These are phyloP conservation scores for Leptoteleia sp. DNA, from an alignment of 1,140 invertebrate genomes.

Conservation along the genomic window DNA sequence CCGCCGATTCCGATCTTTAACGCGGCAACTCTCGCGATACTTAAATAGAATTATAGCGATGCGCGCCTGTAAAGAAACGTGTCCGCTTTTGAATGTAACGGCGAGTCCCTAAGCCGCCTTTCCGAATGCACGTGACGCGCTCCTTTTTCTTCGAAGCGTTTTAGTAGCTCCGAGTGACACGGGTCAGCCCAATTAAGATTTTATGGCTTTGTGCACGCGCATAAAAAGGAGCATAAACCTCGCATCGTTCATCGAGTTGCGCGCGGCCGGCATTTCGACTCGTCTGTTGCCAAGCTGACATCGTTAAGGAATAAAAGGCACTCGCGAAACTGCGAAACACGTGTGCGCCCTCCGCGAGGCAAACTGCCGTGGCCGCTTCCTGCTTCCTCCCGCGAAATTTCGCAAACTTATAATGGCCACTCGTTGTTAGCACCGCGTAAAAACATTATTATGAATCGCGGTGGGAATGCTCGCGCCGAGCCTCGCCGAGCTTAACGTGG, in stretches of 20 bases:
- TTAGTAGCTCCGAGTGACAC: constrained; percentile 57
- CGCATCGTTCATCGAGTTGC: constrained; percentile 51
- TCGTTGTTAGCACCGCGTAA: constrained; percentile 42
- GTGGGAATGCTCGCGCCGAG: background rate
- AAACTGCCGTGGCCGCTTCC: constrained; percentile 32
- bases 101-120: background rate
- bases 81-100: constrained; percentile 15
- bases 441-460: constrained; percentile 37
- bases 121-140: background rate
- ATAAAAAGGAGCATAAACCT: constrained; percentile 68
- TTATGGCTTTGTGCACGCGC: constrained; percentile 58
- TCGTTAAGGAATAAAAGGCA: constrained; percentile 46
- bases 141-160: constrained; percentile 45
- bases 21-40: constrained; percentile 8
- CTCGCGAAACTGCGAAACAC: constrained; percentile 44
- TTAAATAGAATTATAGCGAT: constrained; percentile 38
- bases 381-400: constrained; percentile 43
- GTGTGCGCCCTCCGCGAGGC: constrained; percentile 38
- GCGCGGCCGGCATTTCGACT: constrained; percentile 32
- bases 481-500: constrained; percentile 4
- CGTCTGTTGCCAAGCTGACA: constrained; percentile 36
- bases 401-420: constrained; percentile 43
- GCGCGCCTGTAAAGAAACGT: constrained; percentile 9
- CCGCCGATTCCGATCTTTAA: constrained; percentile 29
- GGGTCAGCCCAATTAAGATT: constrained; percentile 72